A percentile compares a stretch with the other conserved stretches of the same genome.
Conservation (phyloP, 2,113 vertebrate genomes). For the Stegastes partitus region DNA sequence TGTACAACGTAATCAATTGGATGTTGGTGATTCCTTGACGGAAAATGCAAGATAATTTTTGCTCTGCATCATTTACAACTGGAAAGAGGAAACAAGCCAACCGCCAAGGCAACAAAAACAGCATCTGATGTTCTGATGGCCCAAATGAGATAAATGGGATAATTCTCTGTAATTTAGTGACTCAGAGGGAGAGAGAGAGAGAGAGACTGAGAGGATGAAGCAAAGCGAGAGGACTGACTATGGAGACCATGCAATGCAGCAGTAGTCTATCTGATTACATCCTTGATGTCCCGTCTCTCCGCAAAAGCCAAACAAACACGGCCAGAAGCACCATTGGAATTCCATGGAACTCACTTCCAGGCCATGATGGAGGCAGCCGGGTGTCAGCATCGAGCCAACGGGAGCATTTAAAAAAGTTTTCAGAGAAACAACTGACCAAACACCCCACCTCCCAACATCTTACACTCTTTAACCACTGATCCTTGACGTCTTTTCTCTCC, state of each 20-base stretch:
- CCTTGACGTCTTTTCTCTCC: constrained; percentile 28
- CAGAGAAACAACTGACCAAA: constrained; percentile 37
- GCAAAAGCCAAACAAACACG: constrained; percentile 77
- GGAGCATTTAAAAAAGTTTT: constrained; percentile 13
- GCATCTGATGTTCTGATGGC: constrained; percentile 32
- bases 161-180: constrained; percentile 55
- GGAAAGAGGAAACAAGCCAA: constrained; percentile 42
- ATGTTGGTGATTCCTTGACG: constrained; percentile 14
- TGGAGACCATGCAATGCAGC: constrained; percentile 19
- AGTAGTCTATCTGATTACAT: constrained; percentile 65
- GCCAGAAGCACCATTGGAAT: constrained; percentile 65
- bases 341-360: constrained; percentile 62
- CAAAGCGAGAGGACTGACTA: constrained; percentile 1
- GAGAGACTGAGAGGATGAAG: constrained; percentile 5
- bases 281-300: constrained; percentile 53
- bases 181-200: constrained; percentile 24
- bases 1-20: constrained; percentile 5
- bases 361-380: constrained; percentile 38
- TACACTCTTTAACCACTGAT: constrained; percentile 48
- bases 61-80: constrained; percentile 21
- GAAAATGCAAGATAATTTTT: constrained; percentile 27
- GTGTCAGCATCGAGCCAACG: constrained; percentile 41
- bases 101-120: constrained; percentile 48
- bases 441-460: constrained; percentile 22
- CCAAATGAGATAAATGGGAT: constrained; percentile 63